Percentiles rank a stretch among this genome's conserved stretches.
These are phyloP conservation scores for Platerodrilus igneus DNA, from an alignment of 2,888 invertebrate genomes.

Conservation along the genomic window DNA sequence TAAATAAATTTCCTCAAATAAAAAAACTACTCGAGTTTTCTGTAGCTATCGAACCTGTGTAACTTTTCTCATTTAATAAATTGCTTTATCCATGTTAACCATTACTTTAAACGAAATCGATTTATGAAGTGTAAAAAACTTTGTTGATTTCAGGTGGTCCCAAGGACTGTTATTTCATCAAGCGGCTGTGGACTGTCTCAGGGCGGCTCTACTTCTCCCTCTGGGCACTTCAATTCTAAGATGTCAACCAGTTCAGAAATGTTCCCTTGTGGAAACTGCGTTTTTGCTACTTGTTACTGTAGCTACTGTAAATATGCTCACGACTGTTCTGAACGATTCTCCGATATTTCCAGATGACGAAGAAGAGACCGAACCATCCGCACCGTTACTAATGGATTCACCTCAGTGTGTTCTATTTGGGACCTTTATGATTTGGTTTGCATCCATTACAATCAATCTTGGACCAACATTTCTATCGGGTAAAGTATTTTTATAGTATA, in stretches of 20 bases:
- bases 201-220: constrained; percentile 75
- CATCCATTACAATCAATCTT: constrained; percentile 83
- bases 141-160: constrained; percentile 65
- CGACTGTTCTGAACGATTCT: constrained; percentile 79
- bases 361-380: constrained; percentile 50
- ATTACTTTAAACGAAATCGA: too few relatives aligned
- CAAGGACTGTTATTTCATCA: constrained; percentile 82
- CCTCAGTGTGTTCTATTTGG: constrained; percentile 88
- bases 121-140: too few relatives aligned
- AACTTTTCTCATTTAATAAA: too few relatives aligned
- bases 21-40: too few relatives aligned
- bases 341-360: constrained; percentile 81
- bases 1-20: too few relatives aligned
- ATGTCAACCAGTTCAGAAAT: constrained; percentile 81
- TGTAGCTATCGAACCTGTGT: too few relatives aligned
- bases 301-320: constrained; percentile 86
- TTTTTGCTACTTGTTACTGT: constrained; percentile 84
- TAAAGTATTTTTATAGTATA: too few relatives aligned
- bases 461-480: constrained; percentile 84
- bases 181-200: constrained; percentile 76
- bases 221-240: constrained; percentile 74
- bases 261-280: constrained; percentile 81
- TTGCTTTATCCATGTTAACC: too few relatives aligned
- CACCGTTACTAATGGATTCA: constrained; percentile 76
- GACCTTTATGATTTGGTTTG: constrained; percentile 91